A percentile compares a stretch with the other conserved stretches of the same genome.
Conservation (phyloP, 2,797 vertebrate species). For the Acrossocheilus fasciatus region DNA sequence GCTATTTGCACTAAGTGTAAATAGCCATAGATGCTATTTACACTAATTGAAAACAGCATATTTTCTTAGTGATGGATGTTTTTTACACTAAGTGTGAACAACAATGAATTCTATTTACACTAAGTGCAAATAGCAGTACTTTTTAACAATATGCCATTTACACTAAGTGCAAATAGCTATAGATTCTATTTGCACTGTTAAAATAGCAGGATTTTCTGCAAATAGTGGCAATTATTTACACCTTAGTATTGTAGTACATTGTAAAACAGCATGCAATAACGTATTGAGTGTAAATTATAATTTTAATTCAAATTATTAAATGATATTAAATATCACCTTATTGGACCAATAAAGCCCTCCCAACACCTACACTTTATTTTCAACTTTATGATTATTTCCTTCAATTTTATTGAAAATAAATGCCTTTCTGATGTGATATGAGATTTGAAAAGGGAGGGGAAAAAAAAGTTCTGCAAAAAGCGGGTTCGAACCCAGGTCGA, state of each 20-base stretch:
- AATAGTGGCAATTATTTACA: not conserved
- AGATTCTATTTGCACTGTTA: not conserved
- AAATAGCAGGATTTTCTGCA: not conserved
- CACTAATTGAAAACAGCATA: no score
- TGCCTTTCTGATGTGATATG: not conserved
- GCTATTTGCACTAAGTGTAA: not conserved
- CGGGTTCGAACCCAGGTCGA: not conserved
- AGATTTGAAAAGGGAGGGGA: not conserved
- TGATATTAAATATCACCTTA: not conserved
- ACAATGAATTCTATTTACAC: not conserved
- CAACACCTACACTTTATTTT: no score
- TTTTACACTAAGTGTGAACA: not conserved
- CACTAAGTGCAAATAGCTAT: no score
- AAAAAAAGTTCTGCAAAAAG: not conserved
- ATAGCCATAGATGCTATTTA: not conserved
- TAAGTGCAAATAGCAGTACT: not conserved
- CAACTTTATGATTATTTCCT: not conserved
- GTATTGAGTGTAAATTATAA: not conserved
- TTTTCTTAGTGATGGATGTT: not conserved
- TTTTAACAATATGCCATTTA: not conserved
- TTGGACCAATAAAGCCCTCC: not conserved
- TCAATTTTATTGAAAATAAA: not conserved
- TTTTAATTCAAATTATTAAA: not conserved
- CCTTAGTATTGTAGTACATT: not conserved
- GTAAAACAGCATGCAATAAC: not conserved